Conservation (phyloP, 2,797 vertebrate species). For the Halcyon leucocephala region DNA sequence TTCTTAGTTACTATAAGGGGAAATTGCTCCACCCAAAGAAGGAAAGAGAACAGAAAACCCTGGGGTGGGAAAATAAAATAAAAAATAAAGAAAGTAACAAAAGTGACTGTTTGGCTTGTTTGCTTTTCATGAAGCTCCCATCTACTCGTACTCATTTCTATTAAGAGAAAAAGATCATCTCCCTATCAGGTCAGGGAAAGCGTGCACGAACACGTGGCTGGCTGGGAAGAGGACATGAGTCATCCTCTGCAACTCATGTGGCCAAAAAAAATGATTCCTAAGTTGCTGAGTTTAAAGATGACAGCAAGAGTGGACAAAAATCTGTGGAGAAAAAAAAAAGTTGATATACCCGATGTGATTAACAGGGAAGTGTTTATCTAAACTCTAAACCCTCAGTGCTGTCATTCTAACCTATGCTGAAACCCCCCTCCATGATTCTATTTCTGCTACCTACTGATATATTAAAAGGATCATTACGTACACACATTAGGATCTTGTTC, state of each 20-base stretch:
- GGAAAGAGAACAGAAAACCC: neutral
- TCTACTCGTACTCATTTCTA: neutral
- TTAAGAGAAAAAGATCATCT: conserved; percentile 20
- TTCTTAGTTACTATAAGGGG: neutral
- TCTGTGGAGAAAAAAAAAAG: neutral
- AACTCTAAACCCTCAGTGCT: neutral
- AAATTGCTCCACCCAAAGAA: neutral
- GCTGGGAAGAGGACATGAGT: neutral
- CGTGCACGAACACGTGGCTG: neutral
- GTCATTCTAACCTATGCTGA: neutral
- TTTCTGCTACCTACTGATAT: conserved; percentile 49
- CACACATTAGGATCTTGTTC: conserved; percentile 60
- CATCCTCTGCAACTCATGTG: neutral
- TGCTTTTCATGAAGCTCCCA: neutral
- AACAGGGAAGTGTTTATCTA: neutral
- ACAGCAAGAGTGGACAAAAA: neutral
- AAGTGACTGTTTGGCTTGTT: neutral
- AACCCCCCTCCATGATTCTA: neutral
- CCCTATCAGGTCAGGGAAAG: neutral
- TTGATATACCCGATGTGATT: neutral
- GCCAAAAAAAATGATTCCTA: neutral
- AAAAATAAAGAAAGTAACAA: neutral
- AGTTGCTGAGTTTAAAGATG: neutral
- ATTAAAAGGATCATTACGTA: conserved; percentile 68
- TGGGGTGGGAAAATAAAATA: neutral